Conservation (phyloP, 1,140 invertebrate genomes). For the Zaprionus kolodkinae region DNA sequence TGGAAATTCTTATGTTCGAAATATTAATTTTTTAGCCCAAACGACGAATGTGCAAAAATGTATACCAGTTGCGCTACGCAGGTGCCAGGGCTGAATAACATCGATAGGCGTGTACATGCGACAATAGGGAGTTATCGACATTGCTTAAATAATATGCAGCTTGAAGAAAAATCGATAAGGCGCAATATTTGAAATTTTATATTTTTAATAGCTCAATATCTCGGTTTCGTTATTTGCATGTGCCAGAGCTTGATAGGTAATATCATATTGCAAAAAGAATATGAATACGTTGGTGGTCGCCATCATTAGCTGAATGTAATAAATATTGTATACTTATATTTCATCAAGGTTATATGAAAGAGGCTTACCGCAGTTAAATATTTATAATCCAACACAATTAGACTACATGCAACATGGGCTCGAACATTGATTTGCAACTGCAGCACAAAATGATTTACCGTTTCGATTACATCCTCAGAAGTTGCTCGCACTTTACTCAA, state of each 20-base stretch:
- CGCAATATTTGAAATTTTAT: no score
- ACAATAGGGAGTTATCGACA: neutral
- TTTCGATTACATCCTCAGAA: constrained; percentile 39
- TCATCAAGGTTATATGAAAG: neutral
- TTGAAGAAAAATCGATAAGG: no score
- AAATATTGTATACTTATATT: neutral
- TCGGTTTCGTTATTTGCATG: constrained; percentile 25
- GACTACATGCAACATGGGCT: constrained; percentile 49
- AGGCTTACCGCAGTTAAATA: constrained; percentile 53
- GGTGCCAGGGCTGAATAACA: constrained; percentile 19
- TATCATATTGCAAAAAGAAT: constrained; percentile 76
- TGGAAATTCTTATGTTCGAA: constrained; percentile 1
- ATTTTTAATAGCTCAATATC: neutral
- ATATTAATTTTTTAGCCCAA: constrained; percentile 23
- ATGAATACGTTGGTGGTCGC: constrained; percentile 67
- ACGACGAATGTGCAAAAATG: constrained; percentile 35
- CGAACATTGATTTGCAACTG: constrained; percentile 50
- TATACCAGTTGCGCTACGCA: constrained; percentile 18
- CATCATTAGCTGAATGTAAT: constrained; percentile 56
- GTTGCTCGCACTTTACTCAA: constrained; percentile 4
- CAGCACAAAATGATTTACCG: constrained; percentile 50
- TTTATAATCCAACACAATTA: constrained; percentile 57
- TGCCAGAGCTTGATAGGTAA: constrained; percentile 67
- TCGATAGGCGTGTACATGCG: neutral
- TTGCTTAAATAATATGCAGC: neutral